Evolutionary conservation across 2,797 vertebrate species (phyloP), one percentile per base, ranked within the genome.

Genomic region (Rhinella marina): DNA sequence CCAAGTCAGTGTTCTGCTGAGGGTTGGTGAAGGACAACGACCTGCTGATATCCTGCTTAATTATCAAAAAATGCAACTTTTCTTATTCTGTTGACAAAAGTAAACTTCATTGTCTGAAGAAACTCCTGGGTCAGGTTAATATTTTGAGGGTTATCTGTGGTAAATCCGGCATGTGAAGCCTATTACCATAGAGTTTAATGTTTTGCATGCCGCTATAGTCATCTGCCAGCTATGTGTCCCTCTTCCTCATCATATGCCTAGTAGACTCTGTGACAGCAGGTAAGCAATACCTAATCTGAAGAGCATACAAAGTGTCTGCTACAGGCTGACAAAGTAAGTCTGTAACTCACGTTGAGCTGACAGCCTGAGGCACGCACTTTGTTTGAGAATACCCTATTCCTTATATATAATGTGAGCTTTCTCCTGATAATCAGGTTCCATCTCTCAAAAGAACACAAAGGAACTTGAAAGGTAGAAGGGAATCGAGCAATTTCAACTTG

Each of bases 321-420:
- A 56, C 76, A 41, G 76, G 61, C 85, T 86, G 85, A 86, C 76
- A 86, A 70, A 86, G 85, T 59, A 32, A 87, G 66, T 61, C 68
- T 87, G 23, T 59, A 81, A 50, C 64, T 87, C 78, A 73, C 29
- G 23, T 59, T 72, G 85, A 86, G 54, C 64, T 73, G 78, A 81
- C 77, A 81, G 85, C 78, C 64, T 48, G 32, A 76, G 59, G 59
- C 76, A 3, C 84, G 25, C 48, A 32, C 75, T 66, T 85, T 78
- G 41, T 78, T 81, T 62, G 12, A 85, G 70, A 85, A n/a, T 25
- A 78, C 84, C 16, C 52, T 78, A 48, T 61, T 84, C 21, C 84
- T 78, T 85, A 61, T 66, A 64, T 52, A 61, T 78, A 72, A 81
- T 81, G 85, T 29, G 52, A 78, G 23, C 77, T 8, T 81, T 80